Evolutionary conservation across 2,888 invertebrate genomes (phyloP), one percentile per base, ranked within the genome.

Genomic region (Yponomeuta sedellus): DNA sequence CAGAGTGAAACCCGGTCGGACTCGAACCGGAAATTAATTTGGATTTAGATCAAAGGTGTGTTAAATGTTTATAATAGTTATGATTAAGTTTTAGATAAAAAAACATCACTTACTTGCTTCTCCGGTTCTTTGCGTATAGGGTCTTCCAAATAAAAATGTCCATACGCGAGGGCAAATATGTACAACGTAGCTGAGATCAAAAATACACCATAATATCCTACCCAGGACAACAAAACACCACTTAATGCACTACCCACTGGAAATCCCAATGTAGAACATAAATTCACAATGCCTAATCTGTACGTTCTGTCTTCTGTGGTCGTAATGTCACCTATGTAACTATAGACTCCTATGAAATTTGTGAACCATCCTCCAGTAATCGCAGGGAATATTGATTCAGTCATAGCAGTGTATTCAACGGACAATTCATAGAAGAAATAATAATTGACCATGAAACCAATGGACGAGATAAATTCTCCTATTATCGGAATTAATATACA

Each of bases 221-320:
- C 93, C 88, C 94, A 89, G 73, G 86, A 91, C 65, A 94, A 75
- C 67, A 97, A 83, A 8, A 97, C 92, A 0, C 97, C 98, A 71
- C 97, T 97, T 16, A 96, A 85, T 0, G 97, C 96, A 86, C 97
- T 95, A 0, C 98, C 98, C 11, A 97, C 92, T 0, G 97, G 97
- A 64, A 96, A 95, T 0, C 97, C 97, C 22, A 97, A 86, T 0
- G 97, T 96, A 77, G 96, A 94, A 82, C 96, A 97, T 22, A 97
- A 93, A 81, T 97, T 98, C 65, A 97, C 94, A 66, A 97, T 94
- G 8, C 97, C 97, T 57, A 98, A 96, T 72, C 97, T 91, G 22
- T 96, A 90, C 0, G 97, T 97, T 71, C 97, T 92, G 65, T 94
- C 95, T 77, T 97, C 95, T 65, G 94, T 92, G 0, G 95, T 94